A percentile compares a stretch with the other conserved stretches of the same genome.
Conservation (phyloP, 2,113 vertebrate species). For the Bufo bufo region DNA sequence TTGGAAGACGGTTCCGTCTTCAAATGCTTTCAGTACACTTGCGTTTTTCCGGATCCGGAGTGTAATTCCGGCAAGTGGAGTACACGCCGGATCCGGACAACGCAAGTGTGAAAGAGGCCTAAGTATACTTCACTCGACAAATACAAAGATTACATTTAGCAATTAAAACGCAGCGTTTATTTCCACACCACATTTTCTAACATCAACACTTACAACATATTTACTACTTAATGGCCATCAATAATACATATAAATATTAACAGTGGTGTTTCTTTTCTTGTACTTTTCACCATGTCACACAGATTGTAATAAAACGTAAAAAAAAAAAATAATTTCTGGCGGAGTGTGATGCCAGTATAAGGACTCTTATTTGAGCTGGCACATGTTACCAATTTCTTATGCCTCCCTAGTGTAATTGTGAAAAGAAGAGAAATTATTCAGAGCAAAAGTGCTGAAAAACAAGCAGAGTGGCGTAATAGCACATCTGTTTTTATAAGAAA, state of each 20-base stretch:
- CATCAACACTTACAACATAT: background rate
- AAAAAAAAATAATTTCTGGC: conserved; percentile 69
- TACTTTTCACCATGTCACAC: conserved; percentile 9
- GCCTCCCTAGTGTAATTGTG: conserved; percentile 75
- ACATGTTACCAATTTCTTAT: conserved; percentile 86
- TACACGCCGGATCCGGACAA: too few species aligned
- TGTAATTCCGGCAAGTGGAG: too few species aligned
- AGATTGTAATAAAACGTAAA: background rate
- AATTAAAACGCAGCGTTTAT: background rate
- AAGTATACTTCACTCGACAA: background rate
- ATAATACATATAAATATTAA: background rate
- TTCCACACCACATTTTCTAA: background rate
- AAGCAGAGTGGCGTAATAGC: conserved; percentile 78
- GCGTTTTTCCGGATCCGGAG: too few species aligned
- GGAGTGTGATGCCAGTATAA: conserved; percentile 75
- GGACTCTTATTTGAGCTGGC: conserved; percentile 78
- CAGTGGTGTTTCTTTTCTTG: background rate
- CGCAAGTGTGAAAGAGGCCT: too few species aligned
- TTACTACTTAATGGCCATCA: background rate
- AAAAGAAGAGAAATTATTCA: conserved; percentile 67
- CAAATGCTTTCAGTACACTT: too few species aligned
- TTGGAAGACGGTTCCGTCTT: too few species aligned
- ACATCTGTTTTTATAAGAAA: conserved; percentile 90
- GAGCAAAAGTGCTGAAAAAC: conserved; percentile 79
- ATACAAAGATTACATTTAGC: background rate